Evolutionary conservation across 2,113 vertebrate genomes (phyloP).

Genomic region (Coptodon rendalli): DNA sequence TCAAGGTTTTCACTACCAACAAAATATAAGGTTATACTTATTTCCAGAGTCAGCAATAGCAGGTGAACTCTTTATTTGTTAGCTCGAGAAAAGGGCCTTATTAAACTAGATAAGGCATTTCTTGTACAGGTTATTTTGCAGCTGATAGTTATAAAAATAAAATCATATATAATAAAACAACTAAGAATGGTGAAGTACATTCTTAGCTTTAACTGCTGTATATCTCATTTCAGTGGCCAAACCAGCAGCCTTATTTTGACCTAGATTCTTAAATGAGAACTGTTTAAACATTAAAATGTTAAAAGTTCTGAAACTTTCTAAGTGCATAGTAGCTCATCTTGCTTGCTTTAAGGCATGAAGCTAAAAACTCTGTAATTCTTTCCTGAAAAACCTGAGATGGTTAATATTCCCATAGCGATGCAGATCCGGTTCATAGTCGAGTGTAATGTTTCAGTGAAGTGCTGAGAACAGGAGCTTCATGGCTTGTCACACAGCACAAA

Average conservation of each 20-base stretch:
- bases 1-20: not conserved
- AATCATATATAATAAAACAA: not conserved
- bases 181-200: not conserved
- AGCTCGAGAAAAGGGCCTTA: not conserved
- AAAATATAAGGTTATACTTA: not conserved
- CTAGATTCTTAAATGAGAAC: not conserved
- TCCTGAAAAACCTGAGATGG: not conserved
- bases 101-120: not conserved
- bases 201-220: not conserved
- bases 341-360: not conserved
- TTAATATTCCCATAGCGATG: not conserved
- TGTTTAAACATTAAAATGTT: slow-evolving; percentile 37
- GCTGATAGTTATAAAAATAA: not conserved
- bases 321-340: not conserved
- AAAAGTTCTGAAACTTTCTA: slow-evolving; percentile 15
- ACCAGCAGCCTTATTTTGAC: not conserved
- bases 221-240: not conserved
- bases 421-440: not conserved
- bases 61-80: not conserved
- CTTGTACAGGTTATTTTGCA: not conserved
- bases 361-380: slow-evolving; percentile 25
- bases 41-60: not conserved
- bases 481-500: not conserved
- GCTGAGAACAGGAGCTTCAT: not conserved
- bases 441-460: not conserved